These are phyloP conservation scores for Odocoileus hemionus DNA, from an alignment of 2,113 vertebrate species.

Conservation along the genomic window DNA sequence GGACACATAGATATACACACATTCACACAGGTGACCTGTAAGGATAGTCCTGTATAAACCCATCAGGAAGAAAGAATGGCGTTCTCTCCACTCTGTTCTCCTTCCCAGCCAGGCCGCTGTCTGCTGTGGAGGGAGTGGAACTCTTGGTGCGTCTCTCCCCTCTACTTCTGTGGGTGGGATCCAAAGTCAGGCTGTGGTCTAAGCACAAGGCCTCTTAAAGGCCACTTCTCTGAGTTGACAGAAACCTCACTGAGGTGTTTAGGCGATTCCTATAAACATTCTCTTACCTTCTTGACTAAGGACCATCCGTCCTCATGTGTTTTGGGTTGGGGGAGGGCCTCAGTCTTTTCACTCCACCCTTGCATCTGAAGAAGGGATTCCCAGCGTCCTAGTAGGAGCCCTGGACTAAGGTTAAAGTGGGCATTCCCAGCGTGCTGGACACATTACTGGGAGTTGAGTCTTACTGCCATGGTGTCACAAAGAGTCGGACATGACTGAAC, in stretches of 20 bases:
- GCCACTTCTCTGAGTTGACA: not conserved
- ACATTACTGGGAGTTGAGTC: not conserved
- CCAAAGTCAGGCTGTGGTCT: not conserved
- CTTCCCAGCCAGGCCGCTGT: not conserved
- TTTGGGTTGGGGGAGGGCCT: not conserved
- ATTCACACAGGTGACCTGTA: not conserved
- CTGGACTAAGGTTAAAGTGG: not conserved
- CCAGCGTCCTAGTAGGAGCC: not conserved
- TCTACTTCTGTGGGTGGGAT: accelerated
- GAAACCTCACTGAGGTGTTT: not conserved
- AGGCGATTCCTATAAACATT: not conserved
- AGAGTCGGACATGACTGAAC: not conserved
- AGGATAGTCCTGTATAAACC: not conserved
- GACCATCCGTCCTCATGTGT: not conserved
- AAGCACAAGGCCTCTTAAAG: not conserved
- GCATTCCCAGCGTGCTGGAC: not conserved
- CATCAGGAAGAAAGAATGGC: not conserved
- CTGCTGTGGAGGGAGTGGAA: not conserved
- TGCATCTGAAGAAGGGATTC: not conserved
- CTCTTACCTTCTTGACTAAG: not conserved
- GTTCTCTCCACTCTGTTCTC: not conserved
- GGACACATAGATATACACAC: not conserved
- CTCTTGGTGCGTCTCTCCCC: not conserved
- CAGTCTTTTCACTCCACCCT: not conserved
- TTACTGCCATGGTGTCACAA: not conserved